phyloP scores from a whole-genome alignment of 2,797 vertebrate species.

The Lagodon rhomboides region DNA sequence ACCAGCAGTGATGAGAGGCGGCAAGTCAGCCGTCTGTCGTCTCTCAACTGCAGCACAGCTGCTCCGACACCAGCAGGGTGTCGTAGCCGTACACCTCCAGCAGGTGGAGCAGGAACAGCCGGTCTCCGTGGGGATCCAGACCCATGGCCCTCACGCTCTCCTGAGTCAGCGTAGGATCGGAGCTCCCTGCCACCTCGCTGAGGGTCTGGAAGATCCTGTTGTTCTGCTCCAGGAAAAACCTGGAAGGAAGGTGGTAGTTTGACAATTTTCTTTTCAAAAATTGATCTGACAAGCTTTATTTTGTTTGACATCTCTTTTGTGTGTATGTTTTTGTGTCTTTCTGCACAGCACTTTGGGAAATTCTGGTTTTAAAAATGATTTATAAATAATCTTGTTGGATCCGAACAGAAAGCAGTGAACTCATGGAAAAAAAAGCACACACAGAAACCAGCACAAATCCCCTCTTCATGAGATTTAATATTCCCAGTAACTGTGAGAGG shows the following conservation, averaged over 20 bases:
- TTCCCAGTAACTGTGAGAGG: background rate
- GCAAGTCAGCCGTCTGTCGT: background rate
- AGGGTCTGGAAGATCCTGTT: conserved; percentile 96
- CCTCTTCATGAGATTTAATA: conserved; percentile 1
- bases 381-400: too few relatives aligned
- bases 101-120: conserved; percentile 94
- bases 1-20: conserved; percentile 29
- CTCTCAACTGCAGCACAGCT: conserved; percentile 93
- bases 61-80: conserved; percentile 94
- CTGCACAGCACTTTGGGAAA: too few relatives aligned
- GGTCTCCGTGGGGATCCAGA: conserved; percentile 94
- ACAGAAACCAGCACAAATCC: background rate
- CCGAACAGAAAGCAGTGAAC: conserved; percentile 2
- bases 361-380: too few relatives aligned
- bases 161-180: conserved; percentile 93
- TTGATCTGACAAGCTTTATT: background rate
- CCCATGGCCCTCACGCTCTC: conserved; percentile 95
- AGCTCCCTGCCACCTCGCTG: conserved; percentile 92
- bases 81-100: conserved; percentile 96
- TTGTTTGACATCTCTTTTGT: background rate
- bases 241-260: conserved; percentile 51
- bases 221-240: conserved; percentile 97
- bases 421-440: background rate
- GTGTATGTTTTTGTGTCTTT: too few relatives aligned
- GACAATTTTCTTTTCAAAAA: background rate